Evolutionary conservation across 2,113 vertebrate species (phyloP), one percentile per base, ranked within the genome.

Genomic region (Cettia cetti): DNA sequence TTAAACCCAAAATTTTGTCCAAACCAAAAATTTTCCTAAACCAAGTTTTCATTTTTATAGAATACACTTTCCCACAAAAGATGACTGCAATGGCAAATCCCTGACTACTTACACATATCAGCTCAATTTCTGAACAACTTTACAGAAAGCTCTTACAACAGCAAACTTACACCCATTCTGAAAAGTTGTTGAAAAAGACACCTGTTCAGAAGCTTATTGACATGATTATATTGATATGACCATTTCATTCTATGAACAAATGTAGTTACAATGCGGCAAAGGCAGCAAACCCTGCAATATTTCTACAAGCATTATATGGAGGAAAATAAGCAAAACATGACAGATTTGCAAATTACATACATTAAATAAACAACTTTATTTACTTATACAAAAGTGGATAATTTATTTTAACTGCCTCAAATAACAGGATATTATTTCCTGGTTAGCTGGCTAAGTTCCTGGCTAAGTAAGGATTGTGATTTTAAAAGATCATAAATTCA

Each of bases 31-130:
- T 64, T 72, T 82, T 61, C 31, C 24, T 18, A 39, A 52, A 61
- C 2, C 39, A 83, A 82, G 2, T 40, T 74, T 61, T 72, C 9
- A 69, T 44, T 86, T 69, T 42, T 74, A 45, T 10, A 49, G 24
- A 69, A 86, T 11, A 89, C 40, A 47, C 4, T 64, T 90, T 53
- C 33, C 14, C 28, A 35, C 7, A 42, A 59, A 65, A 77, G 22
- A 77, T 3, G 0, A 63, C 28, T 45, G 20, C 28, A 70, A 37
- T 53, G 28, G 27, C 18, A 85, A 85, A 50, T 47, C 30, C 18
- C 12, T 50, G 11, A 27, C 8, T 64, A 71, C 7, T 79, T 80
- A 39, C 16, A 47, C 0, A 0, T 18, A 66, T 35, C 5, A 18
- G 19, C n/a, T 68, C 35, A 53, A 5, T 8, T 69, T 28, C 37